phyloP scores from a whole-genome alignment of 2,888 invertebrate species.

The Neoascia interrupta region DNA sequence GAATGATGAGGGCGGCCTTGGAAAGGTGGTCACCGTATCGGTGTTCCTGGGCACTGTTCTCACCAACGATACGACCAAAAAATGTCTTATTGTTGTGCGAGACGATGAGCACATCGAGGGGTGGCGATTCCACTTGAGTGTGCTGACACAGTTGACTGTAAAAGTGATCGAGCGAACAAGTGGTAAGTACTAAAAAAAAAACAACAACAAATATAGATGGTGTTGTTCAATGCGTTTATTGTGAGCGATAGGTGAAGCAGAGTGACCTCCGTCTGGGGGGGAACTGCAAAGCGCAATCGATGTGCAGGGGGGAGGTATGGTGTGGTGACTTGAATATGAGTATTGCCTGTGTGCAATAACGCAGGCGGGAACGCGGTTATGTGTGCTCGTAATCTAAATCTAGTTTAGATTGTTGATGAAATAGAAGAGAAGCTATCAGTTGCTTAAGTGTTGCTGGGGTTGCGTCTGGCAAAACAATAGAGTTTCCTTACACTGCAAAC shows the following conservation, averaged over 20 bases:
- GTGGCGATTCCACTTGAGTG: conserved; percentile 77
- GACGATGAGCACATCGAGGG: conserved; percentile 75
- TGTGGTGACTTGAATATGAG: too few species aligned
- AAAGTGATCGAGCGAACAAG: conserved; percentile 73
- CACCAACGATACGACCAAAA: conserved; percentile 70
- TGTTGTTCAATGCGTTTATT: neutral
- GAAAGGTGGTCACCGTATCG: conserved; percentile 75
- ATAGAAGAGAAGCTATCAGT: too few species aligned
- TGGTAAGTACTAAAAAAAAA: conserved; percentile 41
- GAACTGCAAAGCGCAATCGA: too few species aligned
- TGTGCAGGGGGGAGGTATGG: too few species aligned
- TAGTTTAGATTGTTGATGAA: too few species aligned
- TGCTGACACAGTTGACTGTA: conserved; percentile 73
- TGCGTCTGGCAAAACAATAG: too few species aligned
- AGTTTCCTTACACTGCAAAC: too few species aligned
- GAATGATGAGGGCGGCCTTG: conserved; percentile 78
- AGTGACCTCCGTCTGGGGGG: conserved; percentile 28
- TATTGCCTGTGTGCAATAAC: too few species aligned
- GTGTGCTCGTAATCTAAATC: too few species aligned
- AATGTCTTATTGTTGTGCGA: conserved; percentile 75
- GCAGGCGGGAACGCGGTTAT: too few species aligned
- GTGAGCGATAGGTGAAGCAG: neutral
- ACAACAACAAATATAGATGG: neutral
- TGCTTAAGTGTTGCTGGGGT: too few species aligned
- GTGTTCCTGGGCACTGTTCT: conserved; percentile 73